These are phyloP conservation scores for Lithophane leautieri DNA, from an alignment of 2,888 invertebrate species.

Conservation along the genomic window DNA sequence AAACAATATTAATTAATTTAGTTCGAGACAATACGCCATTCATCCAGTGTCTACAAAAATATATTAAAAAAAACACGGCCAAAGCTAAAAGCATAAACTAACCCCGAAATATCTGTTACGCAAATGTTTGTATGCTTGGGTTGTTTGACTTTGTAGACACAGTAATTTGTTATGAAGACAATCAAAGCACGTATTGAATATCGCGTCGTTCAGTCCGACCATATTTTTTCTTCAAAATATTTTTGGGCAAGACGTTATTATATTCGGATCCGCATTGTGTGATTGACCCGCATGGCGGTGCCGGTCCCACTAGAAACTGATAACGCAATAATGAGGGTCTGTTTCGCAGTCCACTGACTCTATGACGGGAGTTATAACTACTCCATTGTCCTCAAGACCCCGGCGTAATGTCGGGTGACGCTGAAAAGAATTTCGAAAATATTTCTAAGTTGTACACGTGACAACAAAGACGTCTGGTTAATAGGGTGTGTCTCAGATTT, in stretches of 20 bases:
- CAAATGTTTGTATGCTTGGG: constrained; percentile 57
- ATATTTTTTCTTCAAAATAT: constrained; percentile 29
- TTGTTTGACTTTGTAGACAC: constrained; percentile 59
- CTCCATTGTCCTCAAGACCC: constrained; percentile 56
- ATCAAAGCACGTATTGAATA: constrained; percentile 56
- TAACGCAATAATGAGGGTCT: constrained; percentile 70
- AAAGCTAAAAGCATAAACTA: constrained; percentile 59
- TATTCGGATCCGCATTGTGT: constrained; percentile 50
- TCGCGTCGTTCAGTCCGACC: constrained; percentile 24
- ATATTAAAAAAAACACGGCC: constrained; percentile 45
- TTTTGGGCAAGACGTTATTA: constrained; percentile 41
- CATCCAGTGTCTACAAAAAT: constrained; percentile 36
- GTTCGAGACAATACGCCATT: constrained; percentile 15
- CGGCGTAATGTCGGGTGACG: constrained; percentile 40
- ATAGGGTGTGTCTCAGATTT: constrained; percentile 56
- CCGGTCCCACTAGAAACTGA: constrained; percentile 61
- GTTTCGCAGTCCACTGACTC: constrained; percentile 65
- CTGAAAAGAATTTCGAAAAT: constrained; percentile 56
- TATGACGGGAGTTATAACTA: constrained; percentile 64
- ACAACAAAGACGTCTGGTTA: constrained; percentile 57
- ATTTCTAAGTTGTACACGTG: constrained; percentile 52
- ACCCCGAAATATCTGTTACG: constrained; percentile 58
- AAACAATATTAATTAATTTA: constrained; percentile 28
- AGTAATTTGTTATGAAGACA: constrained; percentile 56
- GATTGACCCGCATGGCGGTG: constrained; percentile 63